Evolutionary conservation across 1,140 invertebrate genomes (phyloP).

Genomic region (Eueides isabella): DNA sequence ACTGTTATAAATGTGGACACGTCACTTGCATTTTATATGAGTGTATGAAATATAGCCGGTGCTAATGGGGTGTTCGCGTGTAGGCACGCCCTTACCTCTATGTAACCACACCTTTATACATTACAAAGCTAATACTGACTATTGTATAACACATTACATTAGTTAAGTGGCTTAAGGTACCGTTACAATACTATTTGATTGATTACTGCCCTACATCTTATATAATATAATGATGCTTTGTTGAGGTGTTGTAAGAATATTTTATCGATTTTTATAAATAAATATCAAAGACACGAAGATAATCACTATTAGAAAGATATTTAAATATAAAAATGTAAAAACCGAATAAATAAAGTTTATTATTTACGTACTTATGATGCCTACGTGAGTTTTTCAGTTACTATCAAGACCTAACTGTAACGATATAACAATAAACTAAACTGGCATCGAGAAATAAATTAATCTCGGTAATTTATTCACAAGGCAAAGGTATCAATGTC

Average conservation of each 20-base stretch:
- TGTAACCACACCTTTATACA: slow-evolving; percentile 60
- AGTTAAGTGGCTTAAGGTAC: slow-evolving; percentile 11
- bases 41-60: slow-evolving; percentile 66
- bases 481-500: slow-evolving; percentile 36
- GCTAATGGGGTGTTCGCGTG: slow-evolving; percentile 73
- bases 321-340: background rate
- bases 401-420: background rate
- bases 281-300: background rate
- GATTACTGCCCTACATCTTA: slow-evolving; percentile 10
- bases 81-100: slow-evolving; percentile 57
- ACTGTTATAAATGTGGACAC: slow-evolving; percentile 69
- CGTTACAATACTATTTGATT: background rate
- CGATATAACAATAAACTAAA: background rate
- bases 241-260: background rate
- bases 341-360: background rate
- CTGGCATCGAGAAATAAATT: slow-evolving; percentile 13
- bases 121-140: slow-evolving; percentile 40
- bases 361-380: background rate
- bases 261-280: background rate
- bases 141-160: slow-evolving; percentile 47
- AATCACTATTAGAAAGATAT: background rate
- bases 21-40: slow-evolving; percentile 75
- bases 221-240: background rate
- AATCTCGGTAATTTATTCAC: slow-evolving; percentile 34
- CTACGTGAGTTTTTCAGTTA: background rate